These are phyloP conservation scores for Austrolebias charrua DNA, from an alignment of 2,797 vertebrate genomes.

Conservation along the genomic window DNA sequence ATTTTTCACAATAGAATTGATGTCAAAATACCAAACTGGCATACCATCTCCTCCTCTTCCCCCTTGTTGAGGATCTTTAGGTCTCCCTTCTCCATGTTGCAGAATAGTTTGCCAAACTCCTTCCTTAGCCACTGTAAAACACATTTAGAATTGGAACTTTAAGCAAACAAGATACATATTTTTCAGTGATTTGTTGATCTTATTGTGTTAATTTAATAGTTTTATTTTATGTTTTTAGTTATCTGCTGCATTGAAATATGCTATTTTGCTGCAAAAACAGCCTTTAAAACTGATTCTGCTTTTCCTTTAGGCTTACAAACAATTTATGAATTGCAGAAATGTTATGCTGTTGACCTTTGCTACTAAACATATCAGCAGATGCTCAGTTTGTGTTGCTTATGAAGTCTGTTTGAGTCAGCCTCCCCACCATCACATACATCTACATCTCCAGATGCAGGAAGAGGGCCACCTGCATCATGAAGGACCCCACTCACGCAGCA, in stretches of 20 bases:
- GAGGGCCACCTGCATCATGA: no score
- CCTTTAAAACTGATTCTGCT: no score
- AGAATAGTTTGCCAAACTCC: conserved; percentile 61
- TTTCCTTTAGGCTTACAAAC: no score
- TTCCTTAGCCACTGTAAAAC: conserved; percentile 68
- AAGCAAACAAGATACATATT: not conserved
- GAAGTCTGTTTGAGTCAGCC: no score
- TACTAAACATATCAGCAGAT: not conserved
- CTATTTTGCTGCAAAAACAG: no score
- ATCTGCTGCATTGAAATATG: no score
- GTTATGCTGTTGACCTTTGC: no score
- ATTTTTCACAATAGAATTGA: not conserved
- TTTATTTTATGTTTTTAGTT: not conserved
- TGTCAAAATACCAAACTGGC: not conserved
- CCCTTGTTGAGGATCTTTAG: conserved; percentile 89
- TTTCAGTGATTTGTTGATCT: no score
- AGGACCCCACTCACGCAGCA: no score
- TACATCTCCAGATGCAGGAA: no score
- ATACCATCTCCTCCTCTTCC: conserved; percentile 97
- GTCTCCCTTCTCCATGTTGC: conserved; percentile 93
- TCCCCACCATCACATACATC: no score
- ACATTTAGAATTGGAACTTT: not conserved
- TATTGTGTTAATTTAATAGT: not conserved
- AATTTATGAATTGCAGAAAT: no score
- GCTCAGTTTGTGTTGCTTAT: not conserved